Percentiles rank a stretch among this genome's conserved stretches.
These are phyloP conservation scores for Nycticorax nycticorax DNA, from an alignment of 2,113 vertebrate genomes.

Conservation along the genomic window DNA sequence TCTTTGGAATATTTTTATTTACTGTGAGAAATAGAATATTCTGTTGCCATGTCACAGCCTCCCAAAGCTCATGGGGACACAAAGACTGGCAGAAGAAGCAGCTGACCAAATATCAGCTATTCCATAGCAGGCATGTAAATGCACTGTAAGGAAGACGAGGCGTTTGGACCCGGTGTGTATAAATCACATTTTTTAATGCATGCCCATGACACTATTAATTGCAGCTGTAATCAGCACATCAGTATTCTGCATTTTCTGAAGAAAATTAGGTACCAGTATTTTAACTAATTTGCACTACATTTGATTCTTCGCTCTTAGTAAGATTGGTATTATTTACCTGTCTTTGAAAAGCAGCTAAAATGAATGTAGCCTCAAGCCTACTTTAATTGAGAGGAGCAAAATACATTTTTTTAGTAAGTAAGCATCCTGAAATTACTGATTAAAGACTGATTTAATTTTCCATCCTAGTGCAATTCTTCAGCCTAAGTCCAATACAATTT, in stretches of 20 bases:
- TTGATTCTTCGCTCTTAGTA: neutral
- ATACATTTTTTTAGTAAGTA: neutral
- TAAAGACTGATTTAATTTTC: slow-evolving; percentile 3
- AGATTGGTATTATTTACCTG: neutral
- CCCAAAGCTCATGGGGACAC: neutral
- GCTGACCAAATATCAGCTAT: neutral
- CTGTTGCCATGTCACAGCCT: neutral
- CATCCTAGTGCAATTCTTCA: neutral
- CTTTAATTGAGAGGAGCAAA: neutral
- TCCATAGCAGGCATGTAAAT: neutral
- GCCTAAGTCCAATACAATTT: neutral
- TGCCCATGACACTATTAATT: neutral
- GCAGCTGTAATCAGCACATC: neutral
- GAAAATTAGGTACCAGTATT: neutral
- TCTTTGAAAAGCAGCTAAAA: slow-evolving; percentile 4
- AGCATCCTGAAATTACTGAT: neutral
- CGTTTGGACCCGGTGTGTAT: neutral
- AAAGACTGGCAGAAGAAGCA: neutral
- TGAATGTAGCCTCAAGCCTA: neutral
- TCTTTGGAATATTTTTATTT: neutral
- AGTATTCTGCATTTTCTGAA: neutral
- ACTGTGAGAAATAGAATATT: neutral
- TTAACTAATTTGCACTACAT: neutral
- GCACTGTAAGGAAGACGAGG: neutral
- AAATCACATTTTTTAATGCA: neutral